Base-by-base conservation (phyloP, 2,888 invertebrate genomes). In the Watsonalla cultraria region DNA sequence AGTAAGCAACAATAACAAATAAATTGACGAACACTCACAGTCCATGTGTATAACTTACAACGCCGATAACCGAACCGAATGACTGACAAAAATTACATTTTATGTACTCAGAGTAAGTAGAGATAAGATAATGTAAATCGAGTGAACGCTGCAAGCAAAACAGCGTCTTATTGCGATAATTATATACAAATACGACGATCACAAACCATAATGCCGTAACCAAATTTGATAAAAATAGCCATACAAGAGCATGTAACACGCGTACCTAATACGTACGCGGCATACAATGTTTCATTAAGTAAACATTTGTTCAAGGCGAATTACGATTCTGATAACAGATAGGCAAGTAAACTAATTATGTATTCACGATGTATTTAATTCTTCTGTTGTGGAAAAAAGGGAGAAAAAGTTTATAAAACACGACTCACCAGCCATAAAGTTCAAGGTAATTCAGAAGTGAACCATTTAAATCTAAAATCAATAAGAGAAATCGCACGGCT, bases 351-450 rank as follows among this genome's bases (percentile, higher is more conserved):
- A 62, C 58, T 64, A 65, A 68, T 68, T 66, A 64, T 55, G 39
- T 62, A 66, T 66, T 61, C 64, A 62, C 58, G 58, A 61, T 60
- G 56, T 33, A 57, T 59, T 15, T 7, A 48, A 13, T 35, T 7
- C 8, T 13, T 13, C 34, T 34, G 45, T 46, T 48, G 52, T 42
- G 5, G 49, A 53, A 55, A 47, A 51, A n/a, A 9, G 42, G 45
- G 48, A 39, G 14, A 55, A 42, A 56, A 59, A 53, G 55, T 63
- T 64, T 51, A 59, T 57, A 54, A 65, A 61, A 68, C 54, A 62
- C 54, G 65, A 83, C 89, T 90, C 73, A 90, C 89, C 89, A 73
- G 89, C 83, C 89, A 89, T 89, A 76, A 76, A 83, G 81, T 84
- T 86, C 85, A 87, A 89, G 85, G 86, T 81, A 66, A 70, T 66